A percentile compares a stretch with the other conserved stretches of the same genome.
phyloP scores from a whole-genome alignment of 2,888 invertebrate species.

The Dasysyrphus albostriatus region DNA sequence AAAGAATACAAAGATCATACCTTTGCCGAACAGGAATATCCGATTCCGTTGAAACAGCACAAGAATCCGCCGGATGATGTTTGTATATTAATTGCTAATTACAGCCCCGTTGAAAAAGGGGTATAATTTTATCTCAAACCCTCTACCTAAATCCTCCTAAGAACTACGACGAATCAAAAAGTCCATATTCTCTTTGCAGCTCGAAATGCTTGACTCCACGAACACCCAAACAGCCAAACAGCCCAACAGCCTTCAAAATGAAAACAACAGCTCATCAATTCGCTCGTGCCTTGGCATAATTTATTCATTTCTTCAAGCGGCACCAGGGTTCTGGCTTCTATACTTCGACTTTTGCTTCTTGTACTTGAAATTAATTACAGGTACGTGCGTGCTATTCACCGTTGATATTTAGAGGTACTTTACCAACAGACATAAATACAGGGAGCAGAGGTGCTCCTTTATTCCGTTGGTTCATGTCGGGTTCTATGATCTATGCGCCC shows the following conservation, averaged over 20 bases:
- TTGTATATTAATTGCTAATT: constrained; percentile 75
- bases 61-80: constrained; percentile 70
- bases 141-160: not conserved
- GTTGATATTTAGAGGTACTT: constrained; percentile 22
- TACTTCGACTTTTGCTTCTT: constrained; percentile 41
- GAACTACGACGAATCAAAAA: constrained; percentile 20
- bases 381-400: constrained; percentile 58
- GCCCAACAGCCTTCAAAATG: constrained; percentile 30
- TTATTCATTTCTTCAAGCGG: constrained; percentile 63
- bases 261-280: constrained; percentile 74
- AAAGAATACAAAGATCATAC: constrained; percentile 65
- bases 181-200: constrained; percentile 18
- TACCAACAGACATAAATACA: not conserved
- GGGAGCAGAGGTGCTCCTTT: constrained; percentile 22
- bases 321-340: constrained; percentile 11
- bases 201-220: not conserved
- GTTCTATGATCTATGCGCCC: constrained; percentile 77
- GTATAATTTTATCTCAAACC: constrained; percentile 15
- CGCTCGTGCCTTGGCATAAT: constrained; percentile 71
- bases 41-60: constrained; percentile 59
- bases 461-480: constrained; percentile 23
- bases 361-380: constrained; percentile 70
- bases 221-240: not conserved
- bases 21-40: constrained; percentile 55
- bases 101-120: constrained; percentile 55